phyloP scores from a whole-genome alignment of 2,113 vertebrate species.

The Trichomycterus rosablanca region DNA sequence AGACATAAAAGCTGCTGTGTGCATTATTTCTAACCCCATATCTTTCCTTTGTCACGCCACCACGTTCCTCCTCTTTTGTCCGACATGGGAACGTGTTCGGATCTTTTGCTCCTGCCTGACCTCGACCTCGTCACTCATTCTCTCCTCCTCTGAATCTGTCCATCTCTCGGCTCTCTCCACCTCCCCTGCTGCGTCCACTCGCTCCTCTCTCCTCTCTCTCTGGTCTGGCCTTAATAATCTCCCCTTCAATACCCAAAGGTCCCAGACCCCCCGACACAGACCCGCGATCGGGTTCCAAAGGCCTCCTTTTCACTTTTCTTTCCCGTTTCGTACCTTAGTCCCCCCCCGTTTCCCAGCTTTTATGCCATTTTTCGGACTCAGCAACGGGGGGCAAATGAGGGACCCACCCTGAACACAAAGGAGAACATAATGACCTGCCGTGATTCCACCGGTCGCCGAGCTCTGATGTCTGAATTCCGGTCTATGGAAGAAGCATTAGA shows the following conservation, averaged over 20 bases:
- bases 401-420: slow-evolving; percentile 11
- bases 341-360: slow-evolving; percentile 9
- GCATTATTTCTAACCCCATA: neutral
- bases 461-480: too few species aligned
- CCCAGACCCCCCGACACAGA: slow-evolving; percentile 28
- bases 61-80: slow-evolving; percentile 5
- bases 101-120: slow-evolving; percentile 8
- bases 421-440: neutral
- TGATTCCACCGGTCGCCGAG: too few species aligned
- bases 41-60: slow-evolving; percentile 2
- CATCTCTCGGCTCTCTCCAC: neutral
- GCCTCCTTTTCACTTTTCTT: slow-evolving; percentile 29
- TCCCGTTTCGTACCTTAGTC: slow-evolving; percentile 17
- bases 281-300: slow-evolving; percentile 40
- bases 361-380: slow-evolving; percentile 22
- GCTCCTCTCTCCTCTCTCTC: slow-evolving; percentile 36
- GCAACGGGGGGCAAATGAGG: slow-evolving; percentile 18
- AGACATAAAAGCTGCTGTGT: too few species aligned
- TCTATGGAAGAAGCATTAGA: too few species aligned
- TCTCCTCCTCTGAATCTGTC: slow-evolving; percentile 14
- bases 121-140: slow-evolving; percentile 18
- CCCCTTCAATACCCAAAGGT: slow-evolving; percentile 43
- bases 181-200: slow-evolving; percentile 34
- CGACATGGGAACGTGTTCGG: slow-evolving; percentile 7
- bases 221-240: slow-evolving; percentile 45